Percentiles rank a stretch among this genome's conserved stretches.
phyloP scores from a whole-genome alignment of 2,113 vertebrate species.

The Calidris pygmaea region DNA sequence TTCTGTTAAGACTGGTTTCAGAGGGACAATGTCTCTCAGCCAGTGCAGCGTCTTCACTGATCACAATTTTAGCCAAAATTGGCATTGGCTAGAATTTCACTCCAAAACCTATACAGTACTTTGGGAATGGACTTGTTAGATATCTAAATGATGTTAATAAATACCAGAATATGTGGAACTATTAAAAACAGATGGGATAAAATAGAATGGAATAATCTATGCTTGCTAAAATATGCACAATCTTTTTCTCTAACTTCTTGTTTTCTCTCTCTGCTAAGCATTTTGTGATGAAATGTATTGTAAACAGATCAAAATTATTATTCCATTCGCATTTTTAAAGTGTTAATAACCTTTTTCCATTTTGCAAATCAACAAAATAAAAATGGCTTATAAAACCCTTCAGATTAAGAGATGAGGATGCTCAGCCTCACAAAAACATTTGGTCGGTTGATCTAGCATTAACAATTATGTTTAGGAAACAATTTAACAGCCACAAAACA shows the following conservation, averaged over 20 bases:
- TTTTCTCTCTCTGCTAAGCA: conserved; percentile 6
- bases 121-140: background rate
- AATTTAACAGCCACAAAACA: conserved; percentile 18
- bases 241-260: background rate
- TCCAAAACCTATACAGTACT: background rate
- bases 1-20: background rate
- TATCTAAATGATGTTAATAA: background rate
- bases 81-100: background rate
- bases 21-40: background rate
- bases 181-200: background rate
- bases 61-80: background rate
- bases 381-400: conserved; percentile 6
- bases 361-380: conserved; percentile 44
- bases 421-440: conserved; percentile 50
- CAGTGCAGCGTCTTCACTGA: background rate
- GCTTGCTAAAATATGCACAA: background rate
- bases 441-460: background rate
- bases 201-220: background rate
- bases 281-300: background rate
- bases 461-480: conserved; percentile 24
- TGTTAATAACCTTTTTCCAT: background rate
- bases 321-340: conserved; percentile 30
- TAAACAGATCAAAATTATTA: conserved; percentile 36
- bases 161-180: background rate
- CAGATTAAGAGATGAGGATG: background rate